A percentile compares a stretch with the other conserved stretches of the same genome.
These are phyloP conservation scores for Neolamprologus modestus DNA, from an alignment of 2,113 vertebrate genomes.

Conservation along the genomic window DNA sequence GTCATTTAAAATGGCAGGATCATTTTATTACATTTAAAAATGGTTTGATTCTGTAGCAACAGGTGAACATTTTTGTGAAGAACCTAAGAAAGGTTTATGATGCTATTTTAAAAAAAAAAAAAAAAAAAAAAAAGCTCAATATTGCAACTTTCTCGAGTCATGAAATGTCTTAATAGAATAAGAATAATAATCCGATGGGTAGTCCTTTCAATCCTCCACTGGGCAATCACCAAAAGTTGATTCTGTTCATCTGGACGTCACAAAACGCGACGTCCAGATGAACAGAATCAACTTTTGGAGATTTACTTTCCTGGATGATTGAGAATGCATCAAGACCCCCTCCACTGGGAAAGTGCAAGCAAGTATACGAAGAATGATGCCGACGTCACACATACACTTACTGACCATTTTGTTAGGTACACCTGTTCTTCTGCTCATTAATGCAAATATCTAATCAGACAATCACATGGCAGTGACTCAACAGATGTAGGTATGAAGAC, in stretches of 20 bases:
- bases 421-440: neutral
- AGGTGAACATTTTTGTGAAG: neutral
- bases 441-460: neutral
- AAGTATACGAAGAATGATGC: neutral
- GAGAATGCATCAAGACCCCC: neutral
- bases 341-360: neutral
- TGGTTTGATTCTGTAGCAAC: neutral
- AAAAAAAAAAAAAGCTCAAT: neutral
- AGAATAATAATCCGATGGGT: neutral
- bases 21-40: neutral
- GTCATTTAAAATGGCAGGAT: neutral
- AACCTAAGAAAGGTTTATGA: rapidly evolving
- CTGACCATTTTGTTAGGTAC: neutral
- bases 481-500: neutral
- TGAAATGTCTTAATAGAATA: rapidly evolving
- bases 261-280: rapidly evolving
- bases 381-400: neutral
- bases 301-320: neutral
- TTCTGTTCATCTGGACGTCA: neutral
- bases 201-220: neutral
- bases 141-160: rapidly evolving
- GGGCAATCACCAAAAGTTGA: neutral
- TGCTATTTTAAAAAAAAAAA: neutral
- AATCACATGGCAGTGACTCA: neutral
- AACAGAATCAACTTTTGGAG: neutral